Conservation (phyloP, 2,888 invertebrate species). For the Ceramica pisi region DNA sequence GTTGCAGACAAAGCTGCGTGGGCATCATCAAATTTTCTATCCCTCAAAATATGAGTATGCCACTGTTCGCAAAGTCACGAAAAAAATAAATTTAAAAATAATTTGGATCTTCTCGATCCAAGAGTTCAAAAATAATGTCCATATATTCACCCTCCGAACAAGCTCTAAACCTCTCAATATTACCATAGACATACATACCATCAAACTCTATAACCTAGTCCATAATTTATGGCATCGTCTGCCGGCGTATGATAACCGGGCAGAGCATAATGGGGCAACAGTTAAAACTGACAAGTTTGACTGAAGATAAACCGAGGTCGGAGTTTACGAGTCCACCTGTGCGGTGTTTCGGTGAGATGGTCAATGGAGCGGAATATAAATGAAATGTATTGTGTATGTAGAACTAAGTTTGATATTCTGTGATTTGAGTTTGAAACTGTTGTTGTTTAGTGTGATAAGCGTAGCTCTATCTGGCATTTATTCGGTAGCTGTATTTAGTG, state of each 20-base stretch:
- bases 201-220: constrained; percentile 29
- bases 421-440: constrained; percentile 2
- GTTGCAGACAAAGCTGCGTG: too few relatives aligned
- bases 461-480: background rate
- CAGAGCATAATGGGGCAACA: constrained; percentile 47
- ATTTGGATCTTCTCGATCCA: background rate
- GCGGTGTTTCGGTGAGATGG: constrained; percentile 14
- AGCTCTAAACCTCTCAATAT: constrained; percentile 5
- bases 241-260: constrained; percentile 62
- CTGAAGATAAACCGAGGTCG: constrained; percentile 51
- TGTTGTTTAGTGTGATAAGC: background rate
- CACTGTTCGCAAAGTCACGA: too few relatives aligned
- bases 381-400: constrained; percentile 5
- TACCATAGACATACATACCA: constrained; percentile 31
- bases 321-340: constrained; percentile 46
- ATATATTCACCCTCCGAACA: background rate
- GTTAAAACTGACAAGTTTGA: constrained; percentile 59
- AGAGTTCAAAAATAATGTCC: background rate
- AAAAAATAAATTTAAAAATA: background rate
- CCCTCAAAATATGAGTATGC: too few relatives aligned
- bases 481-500: too few relatives aligned
- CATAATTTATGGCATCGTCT: constrained; percentile 71
- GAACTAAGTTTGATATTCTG: background rate
- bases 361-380: constrained; percentile 29
- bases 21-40: too few relatives aligned